Percentiles rank a stretch among this genome's conserved stretches.
Conservation (phyloP, 2,888 invertebrate genomes). For the Erynnis tages region DNA sequence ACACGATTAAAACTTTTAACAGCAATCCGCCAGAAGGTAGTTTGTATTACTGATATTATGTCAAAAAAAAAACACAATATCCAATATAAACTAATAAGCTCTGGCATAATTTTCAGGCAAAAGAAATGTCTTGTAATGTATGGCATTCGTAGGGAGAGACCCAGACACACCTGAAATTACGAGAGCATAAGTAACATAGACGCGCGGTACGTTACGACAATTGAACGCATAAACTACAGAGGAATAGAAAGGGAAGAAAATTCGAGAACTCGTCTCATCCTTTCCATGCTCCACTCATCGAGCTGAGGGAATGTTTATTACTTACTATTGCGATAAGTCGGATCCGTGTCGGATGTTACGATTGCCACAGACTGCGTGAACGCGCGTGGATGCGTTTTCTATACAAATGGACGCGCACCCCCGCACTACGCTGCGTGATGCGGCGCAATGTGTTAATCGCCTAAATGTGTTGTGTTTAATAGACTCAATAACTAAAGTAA, state of each 20-base stretch:
- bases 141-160: conserved; percentile 29
- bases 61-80: neutral
- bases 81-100: conserved; percentile 17
- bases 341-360: no score
- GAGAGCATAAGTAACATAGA: conserved; percentile 27
- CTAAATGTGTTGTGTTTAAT: no score
- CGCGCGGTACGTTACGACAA: conserved; percentile 30
- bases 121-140: conserved; percentile 7
- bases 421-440: no score
- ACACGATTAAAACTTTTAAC: no score
- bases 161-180: conserved; percentile 29
- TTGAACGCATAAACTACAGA: conserved; percentile 29
- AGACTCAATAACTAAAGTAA: no score
- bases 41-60: no score
- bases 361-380: no score
- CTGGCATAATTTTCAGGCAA: neutral
- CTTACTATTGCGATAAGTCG: neutral
- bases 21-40: no score
- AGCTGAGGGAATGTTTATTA: neutral
- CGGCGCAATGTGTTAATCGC: no score
- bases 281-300: conserved; percentile 2
- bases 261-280: conserved; percentile 5
- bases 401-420: no score
- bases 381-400: no score
- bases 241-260: conserved; percentile 8